Base-by-base conservation (phyloP, 2,113 vertebrate species). In the Gopherus evgoodei region DNA sequence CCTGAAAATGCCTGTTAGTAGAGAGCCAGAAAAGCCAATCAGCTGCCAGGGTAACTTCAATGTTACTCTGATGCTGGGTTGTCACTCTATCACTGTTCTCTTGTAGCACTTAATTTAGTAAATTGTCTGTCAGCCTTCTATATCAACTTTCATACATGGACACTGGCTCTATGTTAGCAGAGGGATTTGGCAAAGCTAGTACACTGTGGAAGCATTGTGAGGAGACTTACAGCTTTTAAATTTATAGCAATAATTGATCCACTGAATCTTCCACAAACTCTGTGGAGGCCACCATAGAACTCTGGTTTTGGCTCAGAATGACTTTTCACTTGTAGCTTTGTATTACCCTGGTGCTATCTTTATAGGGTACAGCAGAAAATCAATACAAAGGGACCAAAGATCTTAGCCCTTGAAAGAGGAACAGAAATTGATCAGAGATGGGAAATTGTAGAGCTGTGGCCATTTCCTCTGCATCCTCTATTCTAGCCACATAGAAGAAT, bases 181-280 rank as follows among this genome's bases (percentile, higher is more conserved):
- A 29, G 54, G 42, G 86, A 81, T 78, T 1, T 52, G 89, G 69
- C 1, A 0, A 81, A 8, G 50, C 14, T 22, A 50, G 50, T 38
- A 13, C 49, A 22, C 29, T 22, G 90, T 1, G 17, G 88, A 81
- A 95, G 38, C 87, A 29, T 0, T 5, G 85, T 85, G 56, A 90
- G 90, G 57, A 96, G 92, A 91, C 92, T 75, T 2, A 17, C 10
- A 88, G 91, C 93, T 95, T 79, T 84, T 42, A 75, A 88, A 85
- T 47, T 4, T 4, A 1, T 2, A 80, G 96, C 47, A 90, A 62
- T 75, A 83, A 96, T 90, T 87, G 96, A 96, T 95, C 94, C 86
- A 3, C 54, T 94, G 87, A 91, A 91, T 95, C 95, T 72, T 88
- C 65, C 79, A 81, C 93, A 83, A 94, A 84, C 94, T 95, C 80